Conservation (phyloP, 2,888 invertebrate species). For the Agriopis aurantiaria region DNA sequence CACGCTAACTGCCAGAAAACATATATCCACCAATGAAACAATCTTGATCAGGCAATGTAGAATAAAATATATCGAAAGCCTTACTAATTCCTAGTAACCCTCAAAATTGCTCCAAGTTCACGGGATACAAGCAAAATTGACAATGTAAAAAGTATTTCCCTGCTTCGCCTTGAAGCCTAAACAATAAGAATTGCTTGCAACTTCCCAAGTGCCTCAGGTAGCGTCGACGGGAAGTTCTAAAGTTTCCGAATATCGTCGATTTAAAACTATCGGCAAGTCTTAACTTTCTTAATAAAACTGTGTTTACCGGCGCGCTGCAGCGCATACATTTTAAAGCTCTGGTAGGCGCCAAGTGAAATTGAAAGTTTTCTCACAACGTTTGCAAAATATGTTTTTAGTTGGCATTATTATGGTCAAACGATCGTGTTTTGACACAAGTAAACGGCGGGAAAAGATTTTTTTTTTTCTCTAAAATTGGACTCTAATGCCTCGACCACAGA, state of each 20-base stretch:
- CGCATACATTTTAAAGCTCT: slow-evolving; percentile 8
- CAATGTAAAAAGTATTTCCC: neutral
- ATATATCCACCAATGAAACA: no score
- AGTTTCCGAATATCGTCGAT: slow-evolving; percentile 50
- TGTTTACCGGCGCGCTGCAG: slow-evolving; percentile 37
- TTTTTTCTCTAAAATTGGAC: no score
- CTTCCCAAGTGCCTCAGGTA: slow-evolving; percentile 35
- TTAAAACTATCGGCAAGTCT: slow-evolving; percentile 54
- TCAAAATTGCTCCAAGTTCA: neutral
- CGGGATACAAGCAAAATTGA: neutral
- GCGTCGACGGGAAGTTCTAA: slow-evolving; percentile 30
- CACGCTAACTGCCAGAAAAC: no score
- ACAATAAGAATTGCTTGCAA: slow-evolving; percentile 13
- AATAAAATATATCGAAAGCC: no score
- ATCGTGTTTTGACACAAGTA: no score
- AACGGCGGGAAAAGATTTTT: no score
- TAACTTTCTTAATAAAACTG: slow-evolving; percentile 51
- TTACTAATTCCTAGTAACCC: no score
- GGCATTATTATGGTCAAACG: no score
- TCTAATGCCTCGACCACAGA: no score
- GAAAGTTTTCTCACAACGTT: neutral
- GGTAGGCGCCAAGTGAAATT: neutral
- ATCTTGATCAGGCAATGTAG: no score
- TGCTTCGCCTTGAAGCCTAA: slow-evolving; percentile 4
- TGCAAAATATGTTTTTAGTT: neutral